Base-by-base conservation (phyloP, 2,888 invertebrate species). In the Gordius sp. region DNA sequence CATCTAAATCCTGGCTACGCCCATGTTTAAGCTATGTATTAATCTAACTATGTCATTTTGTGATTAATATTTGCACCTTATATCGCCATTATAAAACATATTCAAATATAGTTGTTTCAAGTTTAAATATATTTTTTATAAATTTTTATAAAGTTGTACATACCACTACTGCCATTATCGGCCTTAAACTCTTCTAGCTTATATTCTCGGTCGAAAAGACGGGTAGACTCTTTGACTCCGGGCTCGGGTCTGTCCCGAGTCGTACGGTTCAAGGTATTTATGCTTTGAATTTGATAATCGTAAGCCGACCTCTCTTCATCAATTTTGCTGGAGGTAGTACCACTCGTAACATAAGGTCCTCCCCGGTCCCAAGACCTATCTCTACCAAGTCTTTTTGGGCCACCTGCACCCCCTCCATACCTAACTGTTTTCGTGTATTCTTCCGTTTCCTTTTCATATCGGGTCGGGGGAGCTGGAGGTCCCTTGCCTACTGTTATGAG, bases 271-370 rank as follows among this genome's bases (percentile, higher is more conserved):
- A 41, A 20, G 23, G 24, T 58, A 18, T 33, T 26, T 28, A 23
- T 25, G 57, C 57, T 41, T 52, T 52, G 20, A 2, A 25, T 57
- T n/a, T 55, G 41, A n/a, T 41, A 41, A 57, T 57, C 57, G 20
- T 25, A 27, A 23, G 16, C 55, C 1, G 53, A 47, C n/a, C 28
- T 41, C 2, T 28, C 47, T 41, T 20, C 53, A n/a, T n/a, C n/a
- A n/a, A n/a, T n/a, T n/a, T n/a, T n/a, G n/a, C n/a, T n/a, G n/a
- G n/a, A n/a, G n/a, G n/a, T n/a, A n/a, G n/a, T n/a, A n/a, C n/a
- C n/a, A n/a, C n/a, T n/a, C n/a, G n/a, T n/a, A n/a, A n/a, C 39
- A 33, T 33, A 13, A 33, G 8, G 8, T 18, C 47, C 47, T 47
- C 47, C 47, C 47, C 47, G 20, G 20, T 47, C n/a, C n/a, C n/a